phyloP scores from a whole-genome alignment of 2,113 vertebrate genomes.

The Phoenicopterus ruber region DNA sequence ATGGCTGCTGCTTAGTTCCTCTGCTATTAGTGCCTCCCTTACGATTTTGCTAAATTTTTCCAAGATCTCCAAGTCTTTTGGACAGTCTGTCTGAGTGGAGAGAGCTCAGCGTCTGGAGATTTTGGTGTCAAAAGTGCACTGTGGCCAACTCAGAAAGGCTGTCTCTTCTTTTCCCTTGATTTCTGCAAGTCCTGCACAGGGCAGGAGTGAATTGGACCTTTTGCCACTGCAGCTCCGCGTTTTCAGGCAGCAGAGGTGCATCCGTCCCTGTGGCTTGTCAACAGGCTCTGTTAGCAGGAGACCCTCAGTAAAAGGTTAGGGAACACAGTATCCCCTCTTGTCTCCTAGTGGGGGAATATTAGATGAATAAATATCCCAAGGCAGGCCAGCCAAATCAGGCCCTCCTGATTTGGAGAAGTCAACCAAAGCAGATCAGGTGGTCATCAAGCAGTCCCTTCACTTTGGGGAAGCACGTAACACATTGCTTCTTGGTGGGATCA shows the following conservation, averaged over 20 bases:
- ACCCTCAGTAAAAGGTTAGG: not conserved
- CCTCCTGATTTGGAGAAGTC: not conserved
- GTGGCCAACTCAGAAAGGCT: not conserved
- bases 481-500: not conserved
- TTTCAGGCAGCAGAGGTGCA: not conserved
- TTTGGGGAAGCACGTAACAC: not conserved
- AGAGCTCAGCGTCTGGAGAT: not conserved
- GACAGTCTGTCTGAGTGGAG: not conserved
- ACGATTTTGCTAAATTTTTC: conserved; percentile 5
- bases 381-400: not conserved
- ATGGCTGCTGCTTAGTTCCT: conserved; percentile 18
- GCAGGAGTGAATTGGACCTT: not conserved
- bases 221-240: not conserved
- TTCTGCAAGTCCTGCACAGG: not conserved
- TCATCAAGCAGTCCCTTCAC: not conserved
- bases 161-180: not conserved
- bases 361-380: not conserved
- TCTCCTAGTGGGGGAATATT: not conserved
- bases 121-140: not conserved
- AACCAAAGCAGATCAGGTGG: not conserved
- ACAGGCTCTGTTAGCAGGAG: not conserved
- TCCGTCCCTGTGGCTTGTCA: not conserved
- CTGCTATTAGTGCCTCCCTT: not conserved
- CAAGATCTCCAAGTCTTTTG: not conserved
- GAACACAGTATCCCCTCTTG: not conserved